Percentiles rank a stretch among this genome's conserved stretches.
Conservation (phyloP, 2,888 invertebrate genomes). For the Anoplius nigerrimus region DNA sequence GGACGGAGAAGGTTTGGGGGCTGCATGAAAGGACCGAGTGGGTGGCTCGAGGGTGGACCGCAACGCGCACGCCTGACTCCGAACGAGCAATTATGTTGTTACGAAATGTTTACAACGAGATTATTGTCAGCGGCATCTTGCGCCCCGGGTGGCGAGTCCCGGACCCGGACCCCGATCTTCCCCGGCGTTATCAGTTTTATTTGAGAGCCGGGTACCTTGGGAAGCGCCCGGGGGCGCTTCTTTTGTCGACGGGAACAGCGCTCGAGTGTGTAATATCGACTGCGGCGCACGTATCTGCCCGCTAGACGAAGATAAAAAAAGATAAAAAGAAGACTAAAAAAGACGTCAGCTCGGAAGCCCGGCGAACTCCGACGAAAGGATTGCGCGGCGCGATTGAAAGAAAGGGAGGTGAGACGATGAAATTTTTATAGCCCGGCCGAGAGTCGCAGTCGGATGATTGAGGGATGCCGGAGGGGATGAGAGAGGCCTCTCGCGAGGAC, state of each 20-base stretch:
- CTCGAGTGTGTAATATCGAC: slow-evolving; percentile 14
- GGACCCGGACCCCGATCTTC: slow-evolving; percentile 31
- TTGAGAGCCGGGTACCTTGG: slow-evolving; percentile 57
- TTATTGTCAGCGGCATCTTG: slow-evolving; percentile 74
- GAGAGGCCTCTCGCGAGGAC: not conserved
- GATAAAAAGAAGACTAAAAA: too few species aligned
- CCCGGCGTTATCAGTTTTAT: slow-evolving; percentile 69
- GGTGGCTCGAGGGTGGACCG: slow-evolving; percentile 18
- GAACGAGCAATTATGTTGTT: slow-evolving; percentile 74
- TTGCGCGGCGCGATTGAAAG: not conserved
- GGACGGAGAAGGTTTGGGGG: slow-evolving; percentile 1
- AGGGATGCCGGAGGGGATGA: too few species aligned
- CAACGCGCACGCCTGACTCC: slow-evolving; percentile 55
- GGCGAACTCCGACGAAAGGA: not conserved
- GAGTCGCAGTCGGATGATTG: too few species aligned
- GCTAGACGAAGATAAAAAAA: too few species aligned
- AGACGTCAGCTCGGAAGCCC: not conserved
- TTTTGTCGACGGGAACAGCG: slow-evolving; percentile 55
- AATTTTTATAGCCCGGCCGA: too few species aligned
- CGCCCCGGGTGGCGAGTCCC: slow-evolving; percentile 64
- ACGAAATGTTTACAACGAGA: slow-evolving; percentile 75
- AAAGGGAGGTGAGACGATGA: too few species aligned
- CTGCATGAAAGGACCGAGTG: not conserved
- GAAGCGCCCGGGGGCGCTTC: slow-evolving; percentile 60
- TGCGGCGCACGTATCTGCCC: not conserved